Evolutionary conservation across 2,113 vertebrate species (phyloP), one percentile per base, ranked within the genome.

Genomic region (Symphodus melops): DNA sequence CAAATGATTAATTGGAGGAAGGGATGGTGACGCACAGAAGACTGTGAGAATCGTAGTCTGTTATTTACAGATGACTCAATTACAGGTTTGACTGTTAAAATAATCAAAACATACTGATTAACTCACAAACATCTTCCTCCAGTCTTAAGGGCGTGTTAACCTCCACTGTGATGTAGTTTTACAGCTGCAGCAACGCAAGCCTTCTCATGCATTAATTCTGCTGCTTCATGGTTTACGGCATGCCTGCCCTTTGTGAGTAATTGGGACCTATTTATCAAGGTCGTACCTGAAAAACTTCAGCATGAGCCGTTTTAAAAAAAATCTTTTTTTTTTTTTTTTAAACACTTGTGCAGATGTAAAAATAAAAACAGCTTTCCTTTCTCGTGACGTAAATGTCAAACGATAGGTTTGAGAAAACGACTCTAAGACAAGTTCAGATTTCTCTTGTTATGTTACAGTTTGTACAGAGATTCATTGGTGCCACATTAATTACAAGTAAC

Each of bases 191-290:
- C 10, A 36, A 14, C 33, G 5, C 4, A 16, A 66, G 23, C 2
- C 3, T n/a, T 51, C 37, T 56, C 66, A 57, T 69, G 66, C 53
- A 70, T 57, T 57, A 3, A 51, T 59, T 20, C 51, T 10, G 23
- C 67, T 20, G 58, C 74, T 41, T 33, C 41, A 42, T 9, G 20
- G 41, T 9, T n/a, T 3, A 1, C n/a, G 25, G 46, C 39, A 41
- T n/a, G 5, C 28, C 10, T 41, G 39, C 11, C 28, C 28, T 33
- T 33, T 33, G 39, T 41, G 9, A 33, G 28, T 33, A 1, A 25
- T 25, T 25, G 25, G 25, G 28, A 33, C 28, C 6, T 33, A 33
- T 44, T 44, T 14, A 14, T 3, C 14, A 14, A 4, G 11, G 10
- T 11, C 12, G 4, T 11, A 44, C 42, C 10, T 44, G 42, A 44